Evolutionary conservation across 1,140 invertebrate genomes (phyloP).

Genomic region (Acromyrmex charruanus): DNA sequence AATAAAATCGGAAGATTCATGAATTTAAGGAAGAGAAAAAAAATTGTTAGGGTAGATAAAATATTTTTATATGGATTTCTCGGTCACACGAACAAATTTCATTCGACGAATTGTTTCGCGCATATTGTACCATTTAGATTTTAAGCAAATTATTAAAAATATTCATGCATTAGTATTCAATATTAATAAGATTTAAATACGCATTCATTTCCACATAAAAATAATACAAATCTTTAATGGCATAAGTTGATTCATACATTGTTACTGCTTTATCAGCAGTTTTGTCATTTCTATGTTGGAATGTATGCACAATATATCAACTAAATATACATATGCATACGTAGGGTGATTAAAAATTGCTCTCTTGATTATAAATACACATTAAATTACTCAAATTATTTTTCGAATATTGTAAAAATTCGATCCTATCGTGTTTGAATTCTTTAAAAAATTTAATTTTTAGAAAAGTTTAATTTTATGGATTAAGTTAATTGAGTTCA

Average conservation of each 20-base stretch:
- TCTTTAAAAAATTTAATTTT: neutral
- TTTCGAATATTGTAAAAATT: neutral
- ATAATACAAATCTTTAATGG: neutral
- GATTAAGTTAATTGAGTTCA: neutral
- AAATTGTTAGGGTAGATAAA: conserved; percentile 81
- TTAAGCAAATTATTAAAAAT: conserved; percentile 55
- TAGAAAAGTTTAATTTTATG: neutral
- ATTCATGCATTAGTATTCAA: conserved; percentile 49
- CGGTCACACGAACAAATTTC: conserved; percentile 69
- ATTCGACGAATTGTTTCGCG: conserved; percentile 68
- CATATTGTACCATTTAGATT: conserved; percentile 69
- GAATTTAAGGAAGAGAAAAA: conserved; percentile 67
- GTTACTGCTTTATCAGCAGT: conserved; percentile 8
- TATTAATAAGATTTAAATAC: conserved; percentile 20
- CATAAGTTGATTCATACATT: neutral
- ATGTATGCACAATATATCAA: conserved; percentile 51
- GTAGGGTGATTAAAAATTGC: neutral
- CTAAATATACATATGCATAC: conserved; percentile 53
- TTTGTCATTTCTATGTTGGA: conserved; percentile 61
- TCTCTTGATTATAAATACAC: neutral
- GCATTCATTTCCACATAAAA: conserved; percentile 55
- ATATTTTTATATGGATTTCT: conserved; percentile 85
- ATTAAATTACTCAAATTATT: neutral
- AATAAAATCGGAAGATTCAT: conserved; percentile 68
- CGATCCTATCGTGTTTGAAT: neutral